These are phyloP conservation scores for Brachirus orientalis DNA, from an alignment of 2,113 vertebrate species.

Conservation along the genomic window DNA sequence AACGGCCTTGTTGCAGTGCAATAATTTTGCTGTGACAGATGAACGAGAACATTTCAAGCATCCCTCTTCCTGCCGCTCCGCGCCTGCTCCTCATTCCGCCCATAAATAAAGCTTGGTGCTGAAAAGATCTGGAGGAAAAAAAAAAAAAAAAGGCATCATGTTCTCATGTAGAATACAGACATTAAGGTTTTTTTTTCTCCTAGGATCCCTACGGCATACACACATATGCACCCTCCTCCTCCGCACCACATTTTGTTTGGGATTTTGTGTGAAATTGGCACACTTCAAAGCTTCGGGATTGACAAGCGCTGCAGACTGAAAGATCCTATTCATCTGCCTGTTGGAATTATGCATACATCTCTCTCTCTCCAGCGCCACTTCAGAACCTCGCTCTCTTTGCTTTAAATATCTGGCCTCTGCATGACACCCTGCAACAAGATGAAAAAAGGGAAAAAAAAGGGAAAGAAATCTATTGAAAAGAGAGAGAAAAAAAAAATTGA, in stretches of 20 bases:
- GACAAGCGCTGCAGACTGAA: slow-evolving; percentile 78
- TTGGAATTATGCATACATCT: slow-evolving; percentile 81
- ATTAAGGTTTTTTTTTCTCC: slow-evolving; percentile 65
- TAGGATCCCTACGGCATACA: slow-evolving; percentile 14
- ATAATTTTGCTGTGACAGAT: slow-evolving; percentile 51
- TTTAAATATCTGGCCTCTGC: slow-evolving; percentile 83
- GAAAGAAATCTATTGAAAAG: slow-evolving; percentile 11
- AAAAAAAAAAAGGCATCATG: slow-evolving; percentile 40
- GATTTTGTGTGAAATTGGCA: slow-evolving; percentile 78
- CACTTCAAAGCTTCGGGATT: slow-evolving; percentile 81
- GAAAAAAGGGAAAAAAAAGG: slow-evolving; percentile 25
- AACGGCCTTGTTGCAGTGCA: slow-evolving; percentile 28
- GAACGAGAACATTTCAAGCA: slow-evolving; percentile 48
- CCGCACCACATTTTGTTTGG: slow-evolving; percentile 57
- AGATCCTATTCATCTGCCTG: slow-evolving; percentile 80
- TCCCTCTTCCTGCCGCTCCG: slow-evolving; percentile 30
- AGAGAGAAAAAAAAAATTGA: not conserved
- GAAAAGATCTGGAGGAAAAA: slow-evolving; percentile 45
- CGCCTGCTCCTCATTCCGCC: slow-evolving; percentile 57
- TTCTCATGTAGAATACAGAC: slow-evolving; percentile 74
- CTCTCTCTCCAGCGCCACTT: slow-evolving; percentile 81
- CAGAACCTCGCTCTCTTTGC: slow-evolving; percentile 78
- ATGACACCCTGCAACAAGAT: slow-evolving; percentile 73
- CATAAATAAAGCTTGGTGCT: slow-evolving; percentile 46
- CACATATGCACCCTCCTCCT: not conserved